A percentile compares a stretch with the other conserved stretches of the same genome.
Conservation (phyloP, 2,113 vertebrate species). For the Oryctolagus cuniculus region mOryCun1.1 NC_091433.1:21679501-21680000, state of each 20-base stretch:
- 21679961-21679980: slow-evolving; percentile 13
- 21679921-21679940: background rate
- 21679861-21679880: slow-evolving; percentile 3
- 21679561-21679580: background rate
- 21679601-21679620: background rate
- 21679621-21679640: background rate
- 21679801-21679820: slow-evolving; percentile 18
- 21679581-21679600: slow-evolving; percentile 23
- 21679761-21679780: background rate
- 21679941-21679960: background rate
- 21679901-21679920: background rate
- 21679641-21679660: background rate
- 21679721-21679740: background rate
- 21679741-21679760: background rate
- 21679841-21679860: background rate
- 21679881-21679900: background rate
- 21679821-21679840: background rate
- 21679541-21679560: background rate
- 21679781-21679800: background rate
- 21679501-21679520: background rate
- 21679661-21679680: background rate
- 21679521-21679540: slow-evolving; percentile 4
- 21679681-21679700: background rate
- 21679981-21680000: slow-evolving; percentile 48
- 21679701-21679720: background rate